These are phyloP conservation scores for Phlogophora meticulosa DNA, from an alignment of 2,888 invertebrate species.

Conservation along the genomic window DNA sequence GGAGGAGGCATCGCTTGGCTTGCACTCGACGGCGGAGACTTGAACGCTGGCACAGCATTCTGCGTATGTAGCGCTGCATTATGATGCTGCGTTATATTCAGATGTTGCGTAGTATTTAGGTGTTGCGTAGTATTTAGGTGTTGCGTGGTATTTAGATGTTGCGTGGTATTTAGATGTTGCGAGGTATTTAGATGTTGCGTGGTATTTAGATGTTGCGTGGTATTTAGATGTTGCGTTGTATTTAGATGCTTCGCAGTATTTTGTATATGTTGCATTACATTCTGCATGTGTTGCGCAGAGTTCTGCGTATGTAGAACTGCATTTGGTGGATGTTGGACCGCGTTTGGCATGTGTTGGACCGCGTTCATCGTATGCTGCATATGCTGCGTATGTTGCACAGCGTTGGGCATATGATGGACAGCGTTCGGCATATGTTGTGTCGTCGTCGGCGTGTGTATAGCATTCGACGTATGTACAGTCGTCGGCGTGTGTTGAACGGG, in stretches of 20 bases:
- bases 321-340: constrained; percentile 31
- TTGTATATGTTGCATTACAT: constrained; percentile 19
- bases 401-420: constrained; percentile 30
- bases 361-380: constrained; percentile 43
- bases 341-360: constrained; percentile 32
- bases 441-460: constrained; percentile 30
- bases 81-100: constrained; percentile 4
- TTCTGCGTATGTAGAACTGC: constrained; percentile 25
- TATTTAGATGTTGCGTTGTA: constrained; percentile 25
- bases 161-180: constrained; percentile 17
- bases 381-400: constrained; percentile 36
- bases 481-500: constrained; percentile 31
- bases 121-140: constrained; percentile 23
- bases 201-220: constrained; percentile 2
- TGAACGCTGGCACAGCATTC: constrained; percentile 41
- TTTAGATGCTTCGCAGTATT: constrained; percentile 21
- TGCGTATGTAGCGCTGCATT: constrained; percentile 19
- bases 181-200: constrained; percentile 9
- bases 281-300: constrained; percentile 30
- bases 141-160: constrained; percentile 29
- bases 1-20: constrained; percentile 82
- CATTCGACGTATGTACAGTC: constrained; percentile 66
- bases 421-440: constrained; percentile 46
- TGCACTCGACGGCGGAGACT: constrained; percentile 39
- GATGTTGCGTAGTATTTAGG: constrained; percentile 4